Evolutionary conservation across 2,888 invertebrate species (phyloP).

Genomic region (Trichopria drosophilae): DNA sequence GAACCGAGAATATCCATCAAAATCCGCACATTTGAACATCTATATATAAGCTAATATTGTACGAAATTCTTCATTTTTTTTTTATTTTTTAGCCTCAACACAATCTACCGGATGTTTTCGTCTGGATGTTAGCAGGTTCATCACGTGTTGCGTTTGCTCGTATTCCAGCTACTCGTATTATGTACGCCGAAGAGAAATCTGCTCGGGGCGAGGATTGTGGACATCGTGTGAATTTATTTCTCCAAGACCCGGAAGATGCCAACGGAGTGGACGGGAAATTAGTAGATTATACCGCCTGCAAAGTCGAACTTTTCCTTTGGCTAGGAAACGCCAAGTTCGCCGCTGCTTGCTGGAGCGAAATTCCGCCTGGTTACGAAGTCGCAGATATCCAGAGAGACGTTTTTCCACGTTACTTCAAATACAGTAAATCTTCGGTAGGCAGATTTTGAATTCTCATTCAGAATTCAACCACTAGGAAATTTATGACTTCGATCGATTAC

Average conservation of each 20-base stretch:
- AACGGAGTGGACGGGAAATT: conserved; percentile 11
- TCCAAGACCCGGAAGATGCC: conserved; percentile 38
- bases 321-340: conserved; percentile 48
- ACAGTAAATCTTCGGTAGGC: conserved; percentile 45
- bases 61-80: no score
- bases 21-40: not conserved
- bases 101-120: conserved; percentile 63
- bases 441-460: no score
- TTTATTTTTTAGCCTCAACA: conserved; percentile 59
- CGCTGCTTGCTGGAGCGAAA: conserved; percentile 47
- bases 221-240: conserved; percentile 51
- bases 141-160: conserved; percentile 63
- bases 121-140: conserved; percentile 63
- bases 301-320: conserved; percentile 52
- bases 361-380: conserved; percentile 50
- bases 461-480: no score
- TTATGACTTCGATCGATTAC: conserved; percentile 39
- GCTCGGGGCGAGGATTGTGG: conserved; percentile 62
- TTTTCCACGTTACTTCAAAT: conserved; percentile 51
- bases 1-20: no score
- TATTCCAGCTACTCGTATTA: conserved; percentile 58
- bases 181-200: conserved; percentile 58
- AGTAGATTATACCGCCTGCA: conserved; percentile 47
- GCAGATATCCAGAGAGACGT: conserved; percentile 32
- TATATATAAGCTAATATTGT: not conserved